These are phyloP conservation scores for Microcebus jonahi DNA, from an alignment of 2,113 vertebrate species.

Conservation along the genomic window DNA sequence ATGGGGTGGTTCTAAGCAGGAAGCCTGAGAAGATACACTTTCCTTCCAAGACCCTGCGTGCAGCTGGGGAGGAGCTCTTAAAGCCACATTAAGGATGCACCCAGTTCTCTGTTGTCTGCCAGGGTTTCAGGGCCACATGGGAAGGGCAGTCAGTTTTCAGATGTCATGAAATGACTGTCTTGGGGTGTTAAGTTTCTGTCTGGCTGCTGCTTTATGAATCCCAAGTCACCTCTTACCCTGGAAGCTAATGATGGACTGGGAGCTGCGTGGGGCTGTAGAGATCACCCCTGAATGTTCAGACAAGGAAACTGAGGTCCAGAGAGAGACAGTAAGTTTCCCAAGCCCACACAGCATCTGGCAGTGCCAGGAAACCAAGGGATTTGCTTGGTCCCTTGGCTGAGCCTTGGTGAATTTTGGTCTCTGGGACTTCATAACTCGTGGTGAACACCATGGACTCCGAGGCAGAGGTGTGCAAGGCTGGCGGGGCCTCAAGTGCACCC, in stretches of 20 bases:
- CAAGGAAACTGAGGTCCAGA: background rate
- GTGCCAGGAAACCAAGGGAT: background rate
- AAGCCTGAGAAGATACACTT: background rate
- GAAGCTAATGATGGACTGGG: background rate
- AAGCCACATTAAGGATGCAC: accelerated
- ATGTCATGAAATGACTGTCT: too few relatives aligned
- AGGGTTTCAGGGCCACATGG: accelerated
- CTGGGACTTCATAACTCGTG: background rate
- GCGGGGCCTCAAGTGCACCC: background rate
- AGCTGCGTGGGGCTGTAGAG: accelerated
- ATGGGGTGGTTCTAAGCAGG: background rate
- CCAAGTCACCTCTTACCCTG: background rate
- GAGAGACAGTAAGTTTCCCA: background rate
- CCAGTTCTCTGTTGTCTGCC: background rate
- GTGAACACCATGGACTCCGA: accelerated
- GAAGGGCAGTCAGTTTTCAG: background rate
- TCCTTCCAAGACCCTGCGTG: background rate
- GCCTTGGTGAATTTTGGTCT: background rate
- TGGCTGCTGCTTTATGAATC: background rate
- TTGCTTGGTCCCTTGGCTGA: accelerated
- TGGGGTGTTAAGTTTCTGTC: background rate
- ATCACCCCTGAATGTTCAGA: background rate
- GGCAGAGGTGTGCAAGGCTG: background rate
- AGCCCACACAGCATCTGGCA: background rate
- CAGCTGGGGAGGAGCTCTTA: background rate